Percentiles rank a stretch among this genome's conserved stretches.
phyloP scores from a whole-genome alignment of 1,140 invertebrate genomes.

The Thereuonema tuberculata region DNA sequence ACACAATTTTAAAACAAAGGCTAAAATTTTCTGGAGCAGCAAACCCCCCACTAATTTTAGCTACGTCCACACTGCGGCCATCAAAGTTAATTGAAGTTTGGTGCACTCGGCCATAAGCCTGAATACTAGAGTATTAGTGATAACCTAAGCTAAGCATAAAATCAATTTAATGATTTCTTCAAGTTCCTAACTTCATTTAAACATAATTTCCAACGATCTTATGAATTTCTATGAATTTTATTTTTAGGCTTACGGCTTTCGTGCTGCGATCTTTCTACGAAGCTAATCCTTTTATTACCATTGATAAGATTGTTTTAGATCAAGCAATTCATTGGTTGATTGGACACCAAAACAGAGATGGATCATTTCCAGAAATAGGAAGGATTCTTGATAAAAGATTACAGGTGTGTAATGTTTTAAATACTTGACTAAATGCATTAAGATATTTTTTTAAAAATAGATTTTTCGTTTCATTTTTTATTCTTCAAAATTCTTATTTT shows the following conservation, averaged over 20 bases:
- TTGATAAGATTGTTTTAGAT: slow-evolving; percentile 54
- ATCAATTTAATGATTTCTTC: background rate
- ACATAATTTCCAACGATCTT: background rate
- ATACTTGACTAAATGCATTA: too few species aligned
- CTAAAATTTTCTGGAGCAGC: too few species aligned
- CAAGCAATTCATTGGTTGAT: slow-evolving; percentile 66
- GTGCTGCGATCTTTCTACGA: slow-evolving; percentile 74
- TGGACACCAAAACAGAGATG: slow-evolving; percentile 55
- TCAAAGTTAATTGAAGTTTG: too few species aligned
- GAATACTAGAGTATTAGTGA: slow-evolving; percentile 58
- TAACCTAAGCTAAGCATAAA: slow-evolving; percentile 67
- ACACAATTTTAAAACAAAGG: too few species aligned
- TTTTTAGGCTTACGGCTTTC: slow-evolving; percentile 73
- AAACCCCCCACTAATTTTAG: too few species aligned
- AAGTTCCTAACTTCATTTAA: background rate
- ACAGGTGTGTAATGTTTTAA: background rate
- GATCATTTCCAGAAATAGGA: slow-evolving; percentile 49
- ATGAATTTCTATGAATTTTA: background rate
- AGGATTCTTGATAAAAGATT: background rate
- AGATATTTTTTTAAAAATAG: too few species aligned
- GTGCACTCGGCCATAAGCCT: too few species aligned
- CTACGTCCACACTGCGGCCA: too few species aligned
- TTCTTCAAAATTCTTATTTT: too few species aligned
- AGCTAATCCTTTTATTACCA: slow-evolving; percentile 59
- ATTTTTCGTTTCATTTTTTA: too few species aligned